Conservation (phyloP, 2,113 vertebrate genomes). For the Actenoides lindsayi region DNA sequence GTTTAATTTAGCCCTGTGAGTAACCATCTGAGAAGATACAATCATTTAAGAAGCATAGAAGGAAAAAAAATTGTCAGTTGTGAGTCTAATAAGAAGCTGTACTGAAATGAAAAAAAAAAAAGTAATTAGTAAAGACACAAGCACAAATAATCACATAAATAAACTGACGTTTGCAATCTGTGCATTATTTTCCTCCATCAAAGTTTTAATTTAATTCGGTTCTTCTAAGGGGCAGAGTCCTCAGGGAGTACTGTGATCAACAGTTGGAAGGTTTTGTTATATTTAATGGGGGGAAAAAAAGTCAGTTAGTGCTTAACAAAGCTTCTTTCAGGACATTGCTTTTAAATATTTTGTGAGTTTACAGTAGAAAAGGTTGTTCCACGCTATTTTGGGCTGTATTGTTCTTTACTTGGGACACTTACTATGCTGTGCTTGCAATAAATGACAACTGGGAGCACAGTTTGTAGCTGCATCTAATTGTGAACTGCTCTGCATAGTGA, state of each 20-base stretch:
- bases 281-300: accelerated
- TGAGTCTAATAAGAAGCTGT: neutral
- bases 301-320: neutral
- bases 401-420: neutral
- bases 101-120: neutral
- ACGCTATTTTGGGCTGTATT: accelerated
- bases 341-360: neutral
- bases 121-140: neutral
- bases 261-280: accelerated
- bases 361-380: neutral
- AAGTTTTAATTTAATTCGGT: neutral
- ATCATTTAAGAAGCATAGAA: neutral
- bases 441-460: neutral
- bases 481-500: accelerated
- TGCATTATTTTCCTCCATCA: neutral
- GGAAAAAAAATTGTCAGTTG: neutral
- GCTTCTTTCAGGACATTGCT: neutral
- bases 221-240: neutral
- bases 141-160: neutral
- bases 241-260: neutral
- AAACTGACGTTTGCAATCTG: accelerated
- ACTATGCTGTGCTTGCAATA: neutral
- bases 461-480: neutral
- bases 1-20: neutral
- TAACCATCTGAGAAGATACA: neutral